Base-by-base conservation (phyloP, 2,797 vertebrate genomes). In the Gallinago solitaria region DNA sequence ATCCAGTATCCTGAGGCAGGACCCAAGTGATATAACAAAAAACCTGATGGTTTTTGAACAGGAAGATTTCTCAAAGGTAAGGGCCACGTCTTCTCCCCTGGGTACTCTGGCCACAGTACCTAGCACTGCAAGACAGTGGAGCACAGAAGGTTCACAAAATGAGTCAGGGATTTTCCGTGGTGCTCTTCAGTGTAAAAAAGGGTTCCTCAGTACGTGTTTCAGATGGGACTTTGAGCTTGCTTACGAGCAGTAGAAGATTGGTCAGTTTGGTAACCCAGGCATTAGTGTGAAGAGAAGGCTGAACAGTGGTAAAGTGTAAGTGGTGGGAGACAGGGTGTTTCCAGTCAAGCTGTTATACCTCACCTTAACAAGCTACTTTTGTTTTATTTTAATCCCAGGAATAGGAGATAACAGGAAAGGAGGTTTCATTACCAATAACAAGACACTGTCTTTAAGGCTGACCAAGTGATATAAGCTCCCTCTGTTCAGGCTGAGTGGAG, bases 11-110 rank as follows among this genome's bases (percentile, higher is more conserved):
- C 20, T 33, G 43, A 70, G 43, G 9, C 7, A 57, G 9, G 21
- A 73, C 4, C 0, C 14, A 51, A 7, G 2, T 16, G 2, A 4
- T 30, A 48, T 24, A 80, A 33, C 9, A 57, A 64, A 80, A 56
- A 64, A 32, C 5, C 0, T 41, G 4, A 28, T 25, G 4, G 0
- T n/a, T 77, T 41, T 33, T 11, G 24, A 43, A 16, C 24, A 69
- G 27, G 9, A 74, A 47, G 11, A n/a, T 69, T 73, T 81, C 24
- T 28, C 11, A 50, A 35, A 79, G 32, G 12, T 30, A 8, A 2
- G 14, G 2, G 0, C 1, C 10, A 6, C 13, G 6, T 59, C 4
- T 75, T 5, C 10, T 12, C 5, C 6, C 3, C 9, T 4, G 4
- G 9, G 27, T 6, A 15, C 8, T 50, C 25, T 13, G 3, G 11